Evolutionary conservation across 1,140 invertebrate genomes (phyloP).

Genomic region (Sminthurinus signatus): DNA sequence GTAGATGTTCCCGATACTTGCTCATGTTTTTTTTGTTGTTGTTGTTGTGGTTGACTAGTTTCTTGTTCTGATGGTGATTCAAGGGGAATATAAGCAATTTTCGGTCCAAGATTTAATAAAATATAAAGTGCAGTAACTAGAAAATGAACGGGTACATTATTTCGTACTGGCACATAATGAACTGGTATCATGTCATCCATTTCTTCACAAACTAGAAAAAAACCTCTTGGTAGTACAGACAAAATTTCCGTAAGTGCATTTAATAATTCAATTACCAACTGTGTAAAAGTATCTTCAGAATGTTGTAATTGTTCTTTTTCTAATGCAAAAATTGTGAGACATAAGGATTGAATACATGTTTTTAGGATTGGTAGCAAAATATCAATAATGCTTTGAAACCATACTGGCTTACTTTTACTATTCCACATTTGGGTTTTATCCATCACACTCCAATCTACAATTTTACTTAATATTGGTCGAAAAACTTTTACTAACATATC

Average conservation of each 20-base stretch:
- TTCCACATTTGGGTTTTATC: conserved; percentile 40
- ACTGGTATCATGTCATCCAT: conserved; percentile 39
- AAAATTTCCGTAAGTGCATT: conserved; percentile 34
- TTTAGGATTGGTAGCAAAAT: conserved; percentile 38
- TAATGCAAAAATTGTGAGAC: conserved; percentile 9
- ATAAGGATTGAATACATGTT: conserved; percentile 37
- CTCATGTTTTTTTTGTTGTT: background rate
- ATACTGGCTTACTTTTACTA: conserved; percentile 32
- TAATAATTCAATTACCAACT: conserved; percentile 33
- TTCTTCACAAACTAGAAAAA: conserved; percentile 40
- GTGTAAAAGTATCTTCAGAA: conserved; percentile 20
- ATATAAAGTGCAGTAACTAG: conserved; percentile 36
- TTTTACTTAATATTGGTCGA: conserved; percentile 20
- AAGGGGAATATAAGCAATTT: conserved; percentile 10
- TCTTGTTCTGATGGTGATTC: background rate
- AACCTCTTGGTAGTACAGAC: conserved; percentile 36
- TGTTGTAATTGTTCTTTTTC: conserved; percentile 2
- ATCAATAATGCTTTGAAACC: conserved; percentile 38
- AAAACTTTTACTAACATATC: conserved; percentile 26
- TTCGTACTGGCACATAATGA: conserved; percentile 25
- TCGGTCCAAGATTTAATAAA: conserved; percentile 33
- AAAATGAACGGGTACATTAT: conserved; percentile 37
- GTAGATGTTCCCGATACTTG: background rate
- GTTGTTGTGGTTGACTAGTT: background rate
- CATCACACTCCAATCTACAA: conserved; percentile 38